Evolutionary conservation across 2,113 vertebrate genomes (phyloP).

Genomic region (Rhabdornis inornatus): DNA sequence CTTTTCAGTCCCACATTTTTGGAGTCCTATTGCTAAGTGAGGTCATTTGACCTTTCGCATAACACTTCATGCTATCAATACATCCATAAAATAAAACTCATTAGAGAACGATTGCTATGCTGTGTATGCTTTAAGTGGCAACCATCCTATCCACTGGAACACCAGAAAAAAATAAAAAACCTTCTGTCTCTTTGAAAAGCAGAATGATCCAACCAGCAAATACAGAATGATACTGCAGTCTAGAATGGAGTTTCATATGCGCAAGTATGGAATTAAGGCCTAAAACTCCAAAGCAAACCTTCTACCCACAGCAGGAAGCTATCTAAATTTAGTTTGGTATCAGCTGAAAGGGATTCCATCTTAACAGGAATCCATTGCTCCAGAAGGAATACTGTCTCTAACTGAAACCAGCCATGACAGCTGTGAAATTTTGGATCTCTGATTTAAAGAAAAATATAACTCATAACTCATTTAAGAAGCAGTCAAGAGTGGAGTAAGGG

Average conservation of each 20-base stretch:
- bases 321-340: not conserved
- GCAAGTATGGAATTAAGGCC: not conserved
- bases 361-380: not conserved
- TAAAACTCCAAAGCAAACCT: not conserved
- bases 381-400: not conserved
- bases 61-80: not conserved
- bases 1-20: not conserved
- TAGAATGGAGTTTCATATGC: not conserved
- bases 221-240: not conserved
- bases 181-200: not conserved
- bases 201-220: not conserved
- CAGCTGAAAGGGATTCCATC: not conserved
- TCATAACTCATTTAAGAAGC: not conserved
- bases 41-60: not conserved
- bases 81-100: not conserved
- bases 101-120: not conserved
- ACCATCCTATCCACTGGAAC: not conserved
- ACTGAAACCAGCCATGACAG: not conserved
- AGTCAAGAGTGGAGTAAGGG: not conserved
- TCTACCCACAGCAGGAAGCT: not conserved
- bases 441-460: not conserved
- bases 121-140: not conserved
- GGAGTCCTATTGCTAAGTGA: not conserved
- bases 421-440: not conserved
- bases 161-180: not conserved